Base-by-base conservation (phyloP, 2,113 vertebrate genomes). In the Phylloscopus trochilus region DNA sequence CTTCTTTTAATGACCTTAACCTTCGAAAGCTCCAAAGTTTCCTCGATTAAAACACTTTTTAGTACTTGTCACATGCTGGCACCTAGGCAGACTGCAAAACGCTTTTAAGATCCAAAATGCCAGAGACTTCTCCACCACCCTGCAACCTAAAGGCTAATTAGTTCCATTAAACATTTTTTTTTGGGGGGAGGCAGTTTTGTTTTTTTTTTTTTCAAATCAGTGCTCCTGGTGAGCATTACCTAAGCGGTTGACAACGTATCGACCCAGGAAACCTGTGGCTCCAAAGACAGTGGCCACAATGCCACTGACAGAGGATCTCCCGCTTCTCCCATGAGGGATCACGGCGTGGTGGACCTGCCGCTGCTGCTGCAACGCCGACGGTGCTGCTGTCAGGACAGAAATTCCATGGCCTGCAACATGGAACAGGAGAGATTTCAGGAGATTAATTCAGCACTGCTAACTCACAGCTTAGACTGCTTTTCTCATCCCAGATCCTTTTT, bases 271-370 rank as follows among this genome's bases (percentile, higher is more conserved):
- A 23, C 99, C 99, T 3, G 99, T 99, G 41, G 99, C 99, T 72
- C 99, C 99, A 79, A 99, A 99, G 49, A 99, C 99, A 1, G 99
- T 99, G 75, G 99, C 99, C 20, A 99, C 98, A 6, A 99, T 95
- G 47, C 99, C 99, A 55, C 99, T 99, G 91, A 98, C 98, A 4
- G 99, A 99, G 7, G 99, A 99, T 46, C 99, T 98, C 1, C 99
- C 99, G 13, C 98, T 98, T 91, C 98, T 99, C 15, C 99, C 99
- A 79, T 94, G 98, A 56, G 99, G 99, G 37, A 99, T 93, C 63
- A 99, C 9, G 0, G 98, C 97, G 83, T 99, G 98, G 90, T 99
- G 99, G 85, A 99, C 93, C 17, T 98, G 98, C 93, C 98, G 97
- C 11, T 84, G 90, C 92, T 97, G 98, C 94, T 98, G 98, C 17